Base-by-base conservation (phyloP, 2,888 invertebrate genomes). In the Harmothoe impar region DNA sequence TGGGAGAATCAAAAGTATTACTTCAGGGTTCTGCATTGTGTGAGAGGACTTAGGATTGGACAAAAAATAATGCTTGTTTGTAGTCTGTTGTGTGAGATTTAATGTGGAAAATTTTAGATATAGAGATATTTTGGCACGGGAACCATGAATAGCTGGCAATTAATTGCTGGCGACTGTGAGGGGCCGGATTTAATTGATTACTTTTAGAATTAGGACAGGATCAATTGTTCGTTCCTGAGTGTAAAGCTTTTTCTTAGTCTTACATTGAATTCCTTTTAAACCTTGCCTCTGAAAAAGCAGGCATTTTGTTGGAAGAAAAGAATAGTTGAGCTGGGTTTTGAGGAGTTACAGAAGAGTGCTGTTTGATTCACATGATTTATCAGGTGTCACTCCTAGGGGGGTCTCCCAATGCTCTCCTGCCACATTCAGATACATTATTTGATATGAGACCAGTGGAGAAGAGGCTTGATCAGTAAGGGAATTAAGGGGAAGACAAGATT, bases 251-350 rank as follows among this genome's bases (percentile, higher is more conserved):
- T 72, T 29, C 72, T 29, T 3, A 29, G 29, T 0, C 29, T 25
- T 72, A 72, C 72, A 72, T 72, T 72, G 72, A 72, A 72, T 72
- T 72, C 72, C 72, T 72, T 72, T 72, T 72, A 72, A 72, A 72
- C 0, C 29, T 15, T 25, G 25, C 1, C 72, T n/a, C 72, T 3
- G 29, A 15, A 29, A 72, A 72, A 72, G 25, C 29, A 31, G 72
- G 29, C 25, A 72, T 72, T 72, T 29, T 0, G 29, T 15, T 29
- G 25, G 72, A 72, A 3, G n/a, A 29, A 72, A 72, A 72, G 20
- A 72, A 72, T 72, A 3, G 31, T 25, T 0, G 15, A 31, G 72
- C 0, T n/a, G 3, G 62, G 20, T 5, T 62, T 72, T 72, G 3
- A 29, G 72, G 29, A 29, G 25, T 25, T 72, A 25, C 25, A 72